Conservation (phyloP, 2,113 vertebrate genomes). For the Prionailurus bengalensis region DNA sequence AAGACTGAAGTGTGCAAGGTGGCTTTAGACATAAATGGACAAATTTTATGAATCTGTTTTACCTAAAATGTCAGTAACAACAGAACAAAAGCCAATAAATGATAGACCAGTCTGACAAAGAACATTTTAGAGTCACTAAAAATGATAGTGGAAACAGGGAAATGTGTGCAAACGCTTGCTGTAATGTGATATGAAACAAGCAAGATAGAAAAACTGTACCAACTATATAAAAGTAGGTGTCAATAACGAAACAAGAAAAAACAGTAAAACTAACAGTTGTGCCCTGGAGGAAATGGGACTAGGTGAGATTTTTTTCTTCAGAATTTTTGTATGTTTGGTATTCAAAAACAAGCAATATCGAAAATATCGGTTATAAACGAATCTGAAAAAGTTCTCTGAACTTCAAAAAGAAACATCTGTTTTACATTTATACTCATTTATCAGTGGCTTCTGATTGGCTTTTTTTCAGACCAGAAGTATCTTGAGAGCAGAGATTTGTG, state of each 20-base stretch:
- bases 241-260: not conserved
- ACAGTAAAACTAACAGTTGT: not conserved
- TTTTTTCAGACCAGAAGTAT: not conserved
- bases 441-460: not conserved
- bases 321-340: not conserved
- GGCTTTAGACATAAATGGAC: not conserved
- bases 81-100: not conserved
- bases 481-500: not conserved
- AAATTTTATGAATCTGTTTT: constrained; percentile 44
- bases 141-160: not conserved
- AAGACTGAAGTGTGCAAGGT: constrained; percentile 25
- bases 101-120: not conserved
- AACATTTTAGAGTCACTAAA: not conserved
- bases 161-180: not conserved
- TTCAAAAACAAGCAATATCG: not conserved
- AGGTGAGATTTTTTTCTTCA: not conserved
- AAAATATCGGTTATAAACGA: not conserved
- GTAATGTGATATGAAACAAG: not conserved
- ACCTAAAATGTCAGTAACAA: constrained; percentile 55
- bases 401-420: not conserved
- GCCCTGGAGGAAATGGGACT: not conserved
- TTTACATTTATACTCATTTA: not conserved
- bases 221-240: not conserved
- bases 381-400: not conserved
- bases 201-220: not conserved